Percentiles rank a stretch among this genome's conserved stretches.
Evolutionary conservation across 2,888 invertebrate genomes (phyloP).

Genomic region (Xanthorhoe designata): DNA sequence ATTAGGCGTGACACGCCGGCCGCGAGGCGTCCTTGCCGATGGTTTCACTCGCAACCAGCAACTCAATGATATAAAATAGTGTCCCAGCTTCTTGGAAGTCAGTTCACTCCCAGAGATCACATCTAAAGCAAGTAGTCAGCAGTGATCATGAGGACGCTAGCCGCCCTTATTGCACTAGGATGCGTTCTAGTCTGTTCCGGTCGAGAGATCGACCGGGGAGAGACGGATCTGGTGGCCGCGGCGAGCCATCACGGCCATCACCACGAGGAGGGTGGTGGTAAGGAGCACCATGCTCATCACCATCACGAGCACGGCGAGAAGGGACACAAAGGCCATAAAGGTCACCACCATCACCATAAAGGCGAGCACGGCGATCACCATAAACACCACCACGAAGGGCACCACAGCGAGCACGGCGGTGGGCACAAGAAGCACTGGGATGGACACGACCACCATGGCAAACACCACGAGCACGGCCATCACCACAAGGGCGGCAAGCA

Average conservation of each 20-base stretch:
- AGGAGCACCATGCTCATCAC: constrained; percentile 88
- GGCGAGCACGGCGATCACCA: constrained; percentile 91
- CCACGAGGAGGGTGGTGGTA: constrained; percentile 89
- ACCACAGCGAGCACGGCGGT: constrained; percentile 91
- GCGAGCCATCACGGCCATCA: constrained; percentile 81
- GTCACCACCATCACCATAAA: constrained; percentile 91
- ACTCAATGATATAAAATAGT: constrained; percentile 80
- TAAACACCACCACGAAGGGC: constrained; percentile 91
- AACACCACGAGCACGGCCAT: constrained; percentile 91
- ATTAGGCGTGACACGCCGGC: constrained; percentile 70
- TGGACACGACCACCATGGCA: constrained; percentile 90
- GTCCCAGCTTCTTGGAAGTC: constrained; percentile 64
- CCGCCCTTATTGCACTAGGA: constrained; percentile 73
- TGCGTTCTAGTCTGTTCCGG: constrained; percentile 68
- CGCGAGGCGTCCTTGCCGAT: constrained; percentile 76
- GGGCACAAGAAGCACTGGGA: constrained; percentile 93
- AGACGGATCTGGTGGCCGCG: constrained; percentile 79
- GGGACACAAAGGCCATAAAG: constrained; percentile 92
- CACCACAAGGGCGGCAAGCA: constrained; percentile 92
- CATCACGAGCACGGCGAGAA: constrained; percentile 90
- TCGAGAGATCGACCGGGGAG: constrained; percentile 68
- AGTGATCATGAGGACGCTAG: constrained; percentile 76
- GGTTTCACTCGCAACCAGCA: constrained; percentile 81
- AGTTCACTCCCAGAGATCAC: constrained; percentile 73
- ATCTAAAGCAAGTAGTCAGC: constrained; percentile 63